These are phyloP conservation scores for Hepsetus odoe DNA, from an alignment of 2,113 vertebrate genomes.

Conservation along the genomic window DNA sequence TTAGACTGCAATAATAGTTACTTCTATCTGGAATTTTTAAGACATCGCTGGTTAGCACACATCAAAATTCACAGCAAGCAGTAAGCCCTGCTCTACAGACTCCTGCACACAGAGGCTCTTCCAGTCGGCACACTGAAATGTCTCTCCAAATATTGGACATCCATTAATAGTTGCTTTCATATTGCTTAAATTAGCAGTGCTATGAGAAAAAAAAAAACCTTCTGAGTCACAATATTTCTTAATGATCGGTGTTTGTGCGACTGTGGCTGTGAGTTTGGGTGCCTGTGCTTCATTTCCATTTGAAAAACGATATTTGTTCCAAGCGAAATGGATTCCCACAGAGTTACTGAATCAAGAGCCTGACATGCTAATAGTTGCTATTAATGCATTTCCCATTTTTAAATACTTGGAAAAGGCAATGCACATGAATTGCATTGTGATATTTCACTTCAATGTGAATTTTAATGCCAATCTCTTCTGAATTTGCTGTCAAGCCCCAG, in stretches of 20 bases:
- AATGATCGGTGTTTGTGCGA: slow-evolving; percentile 41
- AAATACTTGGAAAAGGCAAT: slow-evolving; percentile 58
- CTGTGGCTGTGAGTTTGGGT: not conserved
- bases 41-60: slow-evolving; percentile 29
- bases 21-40: slow-evolving; percentile 50
- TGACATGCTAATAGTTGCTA: slow-evolving; percentile 54
- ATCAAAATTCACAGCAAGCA: slow-evolving; percentile 20
- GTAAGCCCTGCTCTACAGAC: slow-evolving; percentile 26
- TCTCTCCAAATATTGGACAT: not conserved
- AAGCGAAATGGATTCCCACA: slow-evolving; percentile 17
- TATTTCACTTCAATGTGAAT: slow-evolving; percentile 59
- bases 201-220: not conserved
- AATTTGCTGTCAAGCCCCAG: slow-evolving; percentile 9
- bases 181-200: slow-evolving; percentile 16
- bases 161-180: slow-evolving; percentile 5
- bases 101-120: not conserved
- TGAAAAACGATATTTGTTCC: slow-evolving; percentile 1
- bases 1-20: slow-evolving; percentile 29
- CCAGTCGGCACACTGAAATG: not conserved
- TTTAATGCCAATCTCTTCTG: slow-evolving; percentile 51
- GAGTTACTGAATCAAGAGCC: slow-evolving; percentile 62
- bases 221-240: not conserved
- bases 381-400: slow-evolving; percentile 54
- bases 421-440: slow-evolving; percentile 60
- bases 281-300: slow-evolving; percentile 4